Base-by-base conservation (phyloP, 2,797 vertebrate species). In the Sebastes glaucus region DNA sequence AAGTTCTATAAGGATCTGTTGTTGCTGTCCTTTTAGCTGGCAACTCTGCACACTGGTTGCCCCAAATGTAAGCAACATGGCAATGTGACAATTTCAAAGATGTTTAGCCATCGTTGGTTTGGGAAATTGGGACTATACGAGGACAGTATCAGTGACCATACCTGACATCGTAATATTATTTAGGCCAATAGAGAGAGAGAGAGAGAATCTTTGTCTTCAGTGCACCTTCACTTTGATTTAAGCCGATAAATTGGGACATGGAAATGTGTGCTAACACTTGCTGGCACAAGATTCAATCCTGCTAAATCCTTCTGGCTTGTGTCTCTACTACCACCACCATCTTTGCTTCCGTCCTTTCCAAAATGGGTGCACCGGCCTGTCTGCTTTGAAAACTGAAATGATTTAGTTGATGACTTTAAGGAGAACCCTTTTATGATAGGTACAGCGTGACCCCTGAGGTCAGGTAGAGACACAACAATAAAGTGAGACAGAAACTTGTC, bases 401-500 rank as follows among this genome's bases (percentile, higher is more conserved):
- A 67, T 38, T 63, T 6, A 6, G 10, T 59, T 63, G 4, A 62
- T 64, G 49, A 30, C 42, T 83, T 71, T 56, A 55, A 62, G 56
- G 6, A n/a, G 42, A 81, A 55, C 9, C 11, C 11, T 80, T 70
- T 69, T 71, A 66, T 79, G 63, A 80, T 25, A 55, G 63, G n/a
- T 76, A 42, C 35, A 81, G 33, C 32, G 3, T 0, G 49, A 79
- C 80, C 75, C 52, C 25, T 52, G 64, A 68, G 84, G 86, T 90
- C 88, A 81, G 81, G 70, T 67, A 4, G 30, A 81, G 61, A 72
- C n/a, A 30, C n/a, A 52, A 64, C 42, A 86, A 72, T 82, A 68
- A 89, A 81, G 82, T n/a, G 42, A 75, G 71, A 81, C 78, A 46
- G 72, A 81, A 84, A 38, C 67, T 27, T 55, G 63, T 75, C 76